Evolutionary conservation across 2,888 invertebrate species (phyloP).

Genomic region (Cataglyphis rosenhaueri): DNA sequence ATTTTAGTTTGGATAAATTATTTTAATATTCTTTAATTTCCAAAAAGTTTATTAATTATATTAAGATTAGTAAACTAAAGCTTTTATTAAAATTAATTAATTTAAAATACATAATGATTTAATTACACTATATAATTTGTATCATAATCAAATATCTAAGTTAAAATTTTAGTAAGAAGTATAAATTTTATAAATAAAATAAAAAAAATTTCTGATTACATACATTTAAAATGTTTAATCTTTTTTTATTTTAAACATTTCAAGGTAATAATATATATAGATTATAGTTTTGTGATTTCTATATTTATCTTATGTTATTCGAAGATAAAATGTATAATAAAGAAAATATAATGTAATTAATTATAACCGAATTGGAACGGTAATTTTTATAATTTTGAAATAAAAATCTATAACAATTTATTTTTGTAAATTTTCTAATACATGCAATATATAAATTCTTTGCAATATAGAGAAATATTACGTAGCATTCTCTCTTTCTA

Average conservation of each 20-base stretch:
- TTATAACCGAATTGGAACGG: neutral
- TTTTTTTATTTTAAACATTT: neutral
- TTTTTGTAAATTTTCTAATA: neutral
- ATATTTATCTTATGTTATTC: neutral
- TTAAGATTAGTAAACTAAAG: neutral
- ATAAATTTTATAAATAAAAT: neutral
- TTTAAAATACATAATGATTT: neutral
- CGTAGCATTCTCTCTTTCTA: neutral
- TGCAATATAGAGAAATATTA: neutral
- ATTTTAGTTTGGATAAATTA: neutral
- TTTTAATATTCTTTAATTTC: neutral
- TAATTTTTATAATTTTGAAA: neutral
- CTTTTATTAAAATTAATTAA: neutral
- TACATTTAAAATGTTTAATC: neutral
- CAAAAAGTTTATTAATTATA: conserved; percentile 9
- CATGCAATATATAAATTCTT: neutral
- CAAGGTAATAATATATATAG: neutral
- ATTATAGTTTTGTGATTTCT: neutral
- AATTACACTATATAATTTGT: neutral
- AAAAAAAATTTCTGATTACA: neutral
- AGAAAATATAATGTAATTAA: neutral
- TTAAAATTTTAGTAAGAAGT: neutral
- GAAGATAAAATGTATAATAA: neutral
- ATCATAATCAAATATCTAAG: neutral
- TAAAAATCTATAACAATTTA: neutral